phyloP scores from a whole-genome alignment of 2,113 vertebrate species.

The Sinocyclocheilus grahami region DNA sequence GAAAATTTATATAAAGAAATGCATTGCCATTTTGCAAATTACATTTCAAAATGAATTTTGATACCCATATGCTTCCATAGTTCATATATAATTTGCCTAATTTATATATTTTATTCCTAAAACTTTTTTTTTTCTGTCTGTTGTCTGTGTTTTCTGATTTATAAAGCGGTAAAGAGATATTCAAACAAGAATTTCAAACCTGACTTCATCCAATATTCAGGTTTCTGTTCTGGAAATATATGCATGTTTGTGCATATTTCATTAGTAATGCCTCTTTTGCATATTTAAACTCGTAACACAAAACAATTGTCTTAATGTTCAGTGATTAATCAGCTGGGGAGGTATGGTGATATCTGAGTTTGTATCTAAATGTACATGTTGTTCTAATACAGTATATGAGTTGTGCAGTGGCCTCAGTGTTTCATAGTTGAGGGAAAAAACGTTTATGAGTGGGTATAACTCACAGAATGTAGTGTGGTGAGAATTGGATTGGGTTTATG shows the following conservation, averaged over 20 bases:
- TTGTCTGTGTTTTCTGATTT: background rate
- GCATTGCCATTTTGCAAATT: no score
- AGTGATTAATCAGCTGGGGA: background rate
- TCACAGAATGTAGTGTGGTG: background rate
- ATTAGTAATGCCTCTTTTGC: background rate
- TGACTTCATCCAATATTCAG: background rate
- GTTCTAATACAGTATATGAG: background rate
- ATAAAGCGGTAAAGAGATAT: background rate
- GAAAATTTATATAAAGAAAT: no score
- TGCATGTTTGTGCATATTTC: background rate
- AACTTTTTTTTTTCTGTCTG: background rate
- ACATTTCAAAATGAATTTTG: no score
- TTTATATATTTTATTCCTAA: background rate
- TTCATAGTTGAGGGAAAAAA: background rate
- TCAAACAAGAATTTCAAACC: no score
- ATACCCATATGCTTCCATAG: no score
- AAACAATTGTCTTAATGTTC: background rate
- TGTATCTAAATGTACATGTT: background rate
- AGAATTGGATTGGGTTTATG: slow-evolving; percentile 5
- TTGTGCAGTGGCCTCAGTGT: background rate
- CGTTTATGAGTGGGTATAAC: background rate
- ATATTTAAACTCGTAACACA: background rate
- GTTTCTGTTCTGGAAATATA: background rate
- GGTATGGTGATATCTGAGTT: background rate
- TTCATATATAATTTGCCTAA: background rate